Evolutionary conservation across 2,888 invertebrate species (phyloP).

Genomic region (Zeuzera pyrina): DNA sequence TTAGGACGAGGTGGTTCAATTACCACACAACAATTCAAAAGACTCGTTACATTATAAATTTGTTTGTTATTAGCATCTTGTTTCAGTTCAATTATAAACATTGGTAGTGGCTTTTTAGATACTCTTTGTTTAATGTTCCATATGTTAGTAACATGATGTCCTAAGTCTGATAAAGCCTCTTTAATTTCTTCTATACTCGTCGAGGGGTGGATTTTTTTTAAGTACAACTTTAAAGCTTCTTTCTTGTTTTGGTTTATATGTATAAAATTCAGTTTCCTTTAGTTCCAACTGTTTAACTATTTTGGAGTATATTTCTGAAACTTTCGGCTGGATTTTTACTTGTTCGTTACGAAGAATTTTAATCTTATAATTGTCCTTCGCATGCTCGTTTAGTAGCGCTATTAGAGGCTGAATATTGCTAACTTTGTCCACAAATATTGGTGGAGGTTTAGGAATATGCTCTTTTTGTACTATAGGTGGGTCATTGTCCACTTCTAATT

Average conservation of each 20-base stretch:
- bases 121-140: conserved; percentile 9
- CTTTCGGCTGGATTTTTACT: conserved; percentile 7
- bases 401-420: conserved; percentile 2
- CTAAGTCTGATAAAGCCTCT: conserved; percentile 3
- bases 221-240: conserved; percentile 8
- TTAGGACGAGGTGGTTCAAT: conserved; percentile 16
- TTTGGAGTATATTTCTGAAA: conserved; percentile 5
- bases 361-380: neutral
- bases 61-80: neutral
- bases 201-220: conserved; percentile 12
- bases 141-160: conserved; percentile 6
- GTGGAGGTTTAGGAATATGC: neutral
- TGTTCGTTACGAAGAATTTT: conserved; percentile 2
- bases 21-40: neutral
- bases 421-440: conserved; percentile 1
- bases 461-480: neutral
- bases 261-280: conserved; percentile 12
- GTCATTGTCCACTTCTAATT: neutral
- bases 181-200: conserved; percentile 11
- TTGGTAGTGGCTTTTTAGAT: conserved; percentile 6
- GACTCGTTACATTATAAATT: neutral
- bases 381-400: neutral
- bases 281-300: conserved; percentile 6
- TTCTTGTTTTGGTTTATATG: conserved; percentile 13
- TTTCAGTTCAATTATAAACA: conserved; percentile 3